Conservation (phyloP, 1,140 invertebrate genomes). For the Aporrectodea caliginosa region DNA sequence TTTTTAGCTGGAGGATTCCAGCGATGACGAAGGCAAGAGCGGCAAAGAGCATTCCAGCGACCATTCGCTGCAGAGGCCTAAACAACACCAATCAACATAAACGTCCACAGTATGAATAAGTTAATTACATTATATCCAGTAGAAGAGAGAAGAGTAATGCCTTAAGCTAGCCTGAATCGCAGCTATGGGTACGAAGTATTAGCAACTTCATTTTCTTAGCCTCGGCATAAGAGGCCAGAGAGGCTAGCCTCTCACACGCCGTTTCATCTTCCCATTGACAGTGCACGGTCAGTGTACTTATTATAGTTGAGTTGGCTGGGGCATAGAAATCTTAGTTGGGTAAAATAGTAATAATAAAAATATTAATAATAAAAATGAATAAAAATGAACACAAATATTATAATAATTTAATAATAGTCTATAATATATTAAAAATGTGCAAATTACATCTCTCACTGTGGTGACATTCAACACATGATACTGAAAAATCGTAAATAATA, state of each 20-base stretch:
- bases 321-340: background rate
- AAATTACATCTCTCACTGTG: background rate
- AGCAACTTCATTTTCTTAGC: background rate
- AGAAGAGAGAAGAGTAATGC: background rate
- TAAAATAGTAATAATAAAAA: background rate
- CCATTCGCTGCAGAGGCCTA: constrained; percentile 71
- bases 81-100: constrained; percentile 34
- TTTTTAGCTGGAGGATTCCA: constrained; percentile 72
- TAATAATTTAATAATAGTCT: background rate
- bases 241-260: background rate
- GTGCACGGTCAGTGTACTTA: no score
- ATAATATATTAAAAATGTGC: background rate
- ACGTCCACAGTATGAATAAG: constrained; percentile 16
- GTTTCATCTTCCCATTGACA: no score
- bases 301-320: no score
- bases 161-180: background rate
- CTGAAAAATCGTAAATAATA: background rate
- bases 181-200: no score
- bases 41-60: constrained; percentile 76
- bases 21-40: constrained; percentile 81
- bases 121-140: background rate
- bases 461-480: background rate
- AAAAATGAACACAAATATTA: background rate
- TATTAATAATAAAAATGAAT: background rate
- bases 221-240: background rate